Evolutionary conservation across 2,888 invertebrate species (phyloP).

Genomic region (Coenonympha arcania): DNA sequence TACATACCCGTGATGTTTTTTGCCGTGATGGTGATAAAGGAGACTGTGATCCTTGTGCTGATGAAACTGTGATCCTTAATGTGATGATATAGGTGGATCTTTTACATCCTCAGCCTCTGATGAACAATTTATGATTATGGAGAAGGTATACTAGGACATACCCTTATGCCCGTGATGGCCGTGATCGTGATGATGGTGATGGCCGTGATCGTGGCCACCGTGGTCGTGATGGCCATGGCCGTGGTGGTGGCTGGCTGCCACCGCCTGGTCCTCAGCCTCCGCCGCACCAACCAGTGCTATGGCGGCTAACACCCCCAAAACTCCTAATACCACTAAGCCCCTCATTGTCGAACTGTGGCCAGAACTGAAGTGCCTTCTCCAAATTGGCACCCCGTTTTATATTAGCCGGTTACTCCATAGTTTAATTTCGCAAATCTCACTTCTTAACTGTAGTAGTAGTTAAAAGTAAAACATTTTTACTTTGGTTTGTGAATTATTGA

Average conservation of each 20-base stretch:
- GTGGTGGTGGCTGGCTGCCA: conserved; percentile 60
- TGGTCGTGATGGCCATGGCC: conserved; percentile 64
- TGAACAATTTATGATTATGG: not conserved
- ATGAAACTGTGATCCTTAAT: conserved; percentile 37
- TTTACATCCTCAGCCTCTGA: no score
- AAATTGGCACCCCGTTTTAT: not conserved
- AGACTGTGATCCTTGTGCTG: no score
- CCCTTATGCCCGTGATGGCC: conserved; percentile 78
- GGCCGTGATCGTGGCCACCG: conserved; percentile 79
- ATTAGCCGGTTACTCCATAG: no score
- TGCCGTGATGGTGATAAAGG: no score
- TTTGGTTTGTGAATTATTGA: no score
- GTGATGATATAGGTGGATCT: conserved; percentile 66
- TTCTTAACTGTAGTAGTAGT: no score
- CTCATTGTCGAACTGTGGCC: conserved; percentile 57
- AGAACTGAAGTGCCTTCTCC: conserved; percentile 28
- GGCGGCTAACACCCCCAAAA: conserved; percentile 54
- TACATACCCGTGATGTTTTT: no score
- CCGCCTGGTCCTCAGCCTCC: conserved; percentile 54
- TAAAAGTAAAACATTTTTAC: no score
- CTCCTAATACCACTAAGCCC: conserved; percentile 50
- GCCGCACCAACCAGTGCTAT: conserved; percentile 36
- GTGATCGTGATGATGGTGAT: conserved; percentile 79
- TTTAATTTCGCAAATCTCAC: no score
- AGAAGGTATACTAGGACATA: not conserved